Evolutionary conservation across 2,797 vertebrate genomes (phyloP), one percentile per base, ranked within the genome.

Genomic region (Vireo griseus): DNA sequence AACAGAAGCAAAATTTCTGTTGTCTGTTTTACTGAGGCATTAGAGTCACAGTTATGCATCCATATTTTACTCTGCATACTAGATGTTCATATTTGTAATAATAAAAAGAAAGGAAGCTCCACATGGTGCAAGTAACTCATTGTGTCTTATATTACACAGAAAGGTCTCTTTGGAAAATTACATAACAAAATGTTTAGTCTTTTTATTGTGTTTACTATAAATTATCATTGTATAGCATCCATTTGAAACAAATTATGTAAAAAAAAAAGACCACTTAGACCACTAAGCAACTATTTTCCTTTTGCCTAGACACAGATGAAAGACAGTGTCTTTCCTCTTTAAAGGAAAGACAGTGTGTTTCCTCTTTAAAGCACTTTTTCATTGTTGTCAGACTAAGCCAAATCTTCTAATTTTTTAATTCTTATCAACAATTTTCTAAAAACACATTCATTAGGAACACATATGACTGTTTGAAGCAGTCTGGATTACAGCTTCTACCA

Each of bases 251-350:
- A 73, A 72, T 63, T 67, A 81, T 39, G 12, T 37, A 11, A 39
- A 61, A 22, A 33, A 54, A 50, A 80, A 61, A 54, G 10, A 35
- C 8, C n/a, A n/a, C n/a, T n/a, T n/a, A 25, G 5, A 48, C 24
- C 73, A 51, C 51, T 69, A 91, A 77, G 68, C 40, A 94, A 92
- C 71, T 78, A 76, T 88, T 89, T 96, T 94, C 66, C 37, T 90
- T 94, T 31, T 62, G 59, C 31, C 28, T 14, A 95, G 58, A 14
- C 44, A 67, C 10, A 76, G 37, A 81, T 4, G 45, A 81, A 83
- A 91, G 57, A 62, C n/a, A 61, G 20, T 15, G 9, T 62, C 15
- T 63, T 68, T 91, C 15, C 52, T 78, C 50, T 77, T 52, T 54
- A 55, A 91, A 44, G 83, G n/a, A n/a, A n/a, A n/a, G n/a, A n/a